Percentiles rank a stretch among this genome's conserved stretches.
These are phyloP conservation scores for Drosophila ustulata DNA, from an alignment of 2,888 invertebrate genomes.

Conservation along the genomic window DNA sequence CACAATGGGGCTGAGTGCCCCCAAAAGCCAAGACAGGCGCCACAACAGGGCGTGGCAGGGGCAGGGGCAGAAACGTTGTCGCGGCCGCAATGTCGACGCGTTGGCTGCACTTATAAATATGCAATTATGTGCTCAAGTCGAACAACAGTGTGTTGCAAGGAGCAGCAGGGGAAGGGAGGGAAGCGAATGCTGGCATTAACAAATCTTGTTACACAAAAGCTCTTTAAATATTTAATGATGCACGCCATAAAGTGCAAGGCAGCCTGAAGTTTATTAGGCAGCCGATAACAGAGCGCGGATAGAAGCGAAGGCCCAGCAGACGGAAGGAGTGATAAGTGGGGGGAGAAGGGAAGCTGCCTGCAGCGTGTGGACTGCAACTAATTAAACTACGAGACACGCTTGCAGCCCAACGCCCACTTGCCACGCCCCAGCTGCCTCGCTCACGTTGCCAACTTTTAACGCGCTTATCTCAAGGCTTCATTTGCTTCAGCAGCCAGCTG, in stretches of 20 bases:
- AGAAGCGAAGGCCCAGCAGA: not conserved
- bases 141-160: constrained; percentile 44
- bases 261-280: constrained; percentile 66
- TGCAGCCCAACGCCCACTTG: not conserved
- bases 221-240: constrained; percentile 77
- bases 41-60: not conserved
- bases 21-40: constrained; percentile 31
- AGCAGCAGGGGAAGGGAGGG: not conserved
- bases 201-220: constrained; percentile 74
- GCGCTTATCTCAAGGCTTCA: constrained; percentile 60
- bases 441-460: constrained; percentile 61
- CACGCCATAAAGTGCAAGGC: constrained; percentile 63
- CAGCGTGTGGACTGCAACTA: constrained; percentile 61
- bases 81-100: constrained; percentile 23
- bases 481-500: constrained; percentile 13
- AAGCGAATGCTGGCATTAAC: constrained; percentile 46
- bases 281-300: constrained; percentile 33
- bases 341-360: constrained; percentile 5
- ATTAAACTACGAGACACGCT: constrained; percentile 58
- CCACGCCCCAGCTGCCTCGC: not conserved
- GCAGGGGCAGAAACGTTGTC: constrained; percentile 26
- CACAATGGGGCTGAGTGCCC: constrained; percentile 48
- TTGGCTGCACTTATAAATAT: constrained; percentile 73
- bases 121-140: constrained; percentile 70
- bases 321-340: not conserved